These are phyloP conservation scores for Cettia cetti DNA, from an alignment of 2,113 vertebrate genomes.

Conservation along the genomic window DNA sequence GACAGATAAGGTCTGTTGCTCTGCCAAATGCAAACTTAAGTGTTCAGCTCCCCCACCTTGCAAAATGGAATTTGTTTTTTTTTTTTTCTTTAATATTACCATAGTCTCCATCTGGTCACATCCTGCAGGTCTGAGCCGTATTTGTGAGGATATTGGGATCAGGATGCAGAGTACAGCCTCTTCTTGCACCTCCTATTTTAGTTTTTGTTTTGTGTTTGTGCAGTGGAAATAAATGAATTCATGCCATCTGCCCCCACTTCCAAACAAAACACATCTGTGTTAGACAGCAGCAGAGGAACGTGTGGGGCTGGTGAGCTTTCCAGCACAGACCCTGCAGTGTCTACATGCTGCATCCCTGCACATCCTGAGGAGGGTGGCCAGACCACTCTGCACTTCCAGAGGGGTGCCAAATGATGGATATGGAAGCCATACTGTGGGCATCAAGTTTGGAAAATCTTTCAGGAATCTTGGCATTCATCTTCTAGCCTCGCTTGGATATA, in stretches of 20 bases:
- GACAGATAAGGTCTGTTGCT: constrained; percentile 7
- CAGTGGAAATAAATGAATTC: background rate
- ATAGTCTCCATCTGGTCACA: constrained; percentile 25
- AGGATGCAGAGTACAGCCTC: background rate
- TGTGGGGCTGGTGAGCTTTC: fast-evolving
- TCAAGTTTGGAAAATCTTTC: background rate
- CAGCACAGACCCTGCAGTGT: background rate
- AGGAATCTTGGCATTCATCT: background rate
- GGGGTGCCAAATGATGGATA: background rate
- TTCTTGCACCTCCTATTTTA: background rate
- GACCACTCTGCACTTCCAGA: background rate
- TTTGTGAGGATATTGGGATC: background rate
- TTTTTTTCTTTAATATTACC: constrained; percentile 39
- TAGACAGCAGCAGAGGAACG: background rate
- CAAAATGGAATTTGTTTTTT: background rate
- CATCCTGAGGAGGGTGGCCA: background rate
- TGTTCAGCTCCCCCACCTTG: background rate
- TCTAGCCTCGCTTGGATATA: background rate
- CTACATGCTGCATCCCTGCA: background rate
- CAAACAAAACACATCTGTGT: background rate
- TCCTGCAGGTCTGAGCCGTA: background rate
- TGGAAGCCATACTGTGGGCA: background rate
- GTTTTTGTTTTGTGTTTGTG: background rate
- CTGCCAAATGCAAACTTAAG: constrained; percentile 28
- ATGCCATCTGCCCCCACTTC: background rate